These are phyloP conservation scores for Porites cylindrica DNA, from an alignment of 92 coral and sea anemone genomes.

Conservation along the genomic window DNA sequence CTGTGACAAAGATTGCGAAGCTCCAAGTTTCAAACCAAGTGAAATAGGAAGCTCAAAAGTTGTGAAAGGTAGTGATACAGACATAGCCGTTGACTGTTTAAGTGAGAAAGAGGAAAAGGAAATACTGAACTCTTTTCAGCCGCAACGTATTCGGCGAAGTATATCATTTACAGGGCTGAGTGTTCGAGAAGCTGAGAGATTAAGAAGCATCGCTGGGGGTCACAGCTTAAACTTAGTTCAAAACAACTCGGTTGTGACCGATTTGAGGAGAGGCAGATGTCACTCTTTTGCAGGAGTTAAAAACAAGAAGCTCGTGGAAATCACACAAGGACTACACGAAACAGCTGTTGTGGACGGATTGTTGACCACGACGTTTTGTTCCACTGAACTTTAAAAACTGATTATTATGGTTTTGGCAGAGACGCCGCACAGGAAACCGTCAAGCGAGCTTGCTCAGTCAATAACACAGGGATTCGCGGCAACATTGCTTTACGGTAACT, in stretches of 20 bases:
- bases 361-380: slow-evolving; percentile 39
- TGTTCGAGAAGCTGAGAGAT: neutral
- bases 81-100: neutral
- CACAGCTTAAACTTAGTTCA: neutral
- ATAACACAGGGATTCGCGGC: too few species aligned
- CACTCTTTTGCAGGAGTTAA: slow-evolving; percentile 42
- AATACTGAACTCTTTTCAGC: slow-evolving; percentile 1
- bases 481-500: too few species aligned
- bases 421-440: too few species aligned
- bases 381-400: slow-evolving; percentile 30
- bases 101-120: slow-evolving; percentile 1
- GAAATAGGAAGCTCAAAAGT: neutral
- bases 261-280: neutral
- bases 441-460: too few species aligned
- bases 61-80: neutral
- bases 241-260: neutral
- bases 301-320: slow-evolving; percentile 29
- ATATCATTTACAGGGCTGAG: slow-evolving; percentile 15
- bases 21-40: neutral
- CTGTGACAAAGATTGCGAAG: neutral
- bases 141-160: slow-evolving; percentile 21
- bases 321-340: slow-evolving; percentile 8
- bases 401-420: too few species aligned
- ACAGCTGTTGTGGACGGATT: slow-evolving; percentile 45
- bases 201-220: neutral